Evolutionary conservation across 1,140 invertebrate species (phyloP).

Genomic region (Elymnias hypermnestra): DNA sequence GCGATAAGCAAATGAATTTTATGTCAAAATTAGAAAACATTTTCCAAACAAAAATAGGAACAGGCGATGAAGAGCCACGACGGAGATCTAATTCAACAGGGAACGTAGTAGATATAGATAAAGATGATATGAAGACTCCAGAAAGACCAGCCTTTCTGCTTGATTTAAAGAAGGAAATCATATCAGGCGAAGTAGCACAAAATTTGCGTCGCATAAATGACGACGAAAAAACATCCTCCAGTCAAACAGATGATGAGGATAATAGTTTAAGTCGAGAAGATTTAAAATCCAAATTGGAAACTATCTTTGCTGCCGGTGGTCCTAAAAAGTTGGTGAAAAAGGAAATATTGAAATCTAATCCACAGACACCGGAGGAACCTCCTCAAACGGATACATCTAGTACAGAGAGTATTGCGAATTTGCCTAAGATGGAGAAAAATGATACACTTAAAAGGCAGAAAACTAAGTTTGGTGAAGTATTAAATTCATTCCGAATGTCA

Average conservation of each 20-base stretch:
- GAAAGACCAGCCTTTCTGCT: constrained; percentile 40
- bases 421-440: constrained; percentile 32
- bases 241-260: constrained; percentile 41
- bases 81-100: constrained; percentile 54
- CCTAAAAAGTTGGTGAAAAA: constrained; percentile 43
- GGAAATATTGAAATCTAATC: constrained; percentile 55
- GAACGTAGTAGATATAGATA: constrained; percentile 40
- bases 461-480: constrained; percentile 56
- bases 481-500: constrained; percentile 59
- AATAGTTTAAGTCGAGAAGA: constrained; percentile 47
- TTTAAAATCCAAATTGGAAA: constrained; percentile 57
- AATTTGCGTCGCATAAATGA: constrained; percentile 39
- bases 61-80: constrained; percentile 32
- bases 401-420: constrained; percentile 47
- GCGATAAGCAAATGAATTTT: constrained; percentile 58
- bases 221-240: constrained; percentile 20
- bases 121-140: constrained; percentile 26
- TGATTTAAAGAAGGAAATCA: constrained; percentile 54
- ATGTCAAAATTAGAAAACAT: constrained; percentile 60
- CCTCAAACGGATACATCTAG: constrained; percentile 53
- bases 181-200: constrained; percentile 31
- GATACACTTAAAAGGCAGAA: constrained; percentile 37
- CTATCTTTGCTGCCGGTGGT: constrained; percentile 56
- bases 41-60: constrained; percentile 51
- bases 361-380: constrained; percentile 54